Percentiles rank a stretch among this genome's conserved stretches.
phyloP scores from a whole-genome alignment of 1,140 invertebrate genomes.

The Nasonia longicornis region DNA sequence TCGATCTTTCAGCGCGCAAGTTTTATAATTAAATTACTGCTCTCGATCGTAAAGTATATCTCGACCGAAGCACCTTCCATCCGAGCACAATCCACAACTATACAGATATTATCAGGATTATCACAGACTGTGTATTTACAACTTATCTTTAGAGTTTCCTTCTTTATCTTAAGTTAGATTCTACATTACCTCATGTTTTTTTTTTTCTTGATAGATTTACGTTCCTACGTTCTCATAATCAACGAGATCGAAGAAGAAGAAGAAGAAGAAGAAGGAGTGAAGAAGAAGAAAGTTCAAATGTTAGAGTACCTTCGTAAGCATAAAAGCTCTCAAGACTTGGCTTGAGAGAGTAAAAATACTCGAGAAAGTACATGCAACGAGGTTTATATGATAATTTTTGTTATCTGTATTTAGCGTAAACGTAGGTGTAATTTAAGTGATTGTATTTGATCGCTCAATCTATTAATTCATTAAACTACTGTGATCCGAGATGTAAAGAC shows the following conservation, averaged over 20 bases:
- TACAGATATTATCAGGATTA: slow-evolving; percentile 67
- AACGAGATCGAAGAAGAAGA: slow-evolving; percentile 46
- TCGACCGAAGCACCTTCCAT: slow-evolving; percentile 39
- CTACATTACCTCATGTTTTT: slow-evolving; percentile 44
- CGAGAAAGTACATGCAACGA: slow-evolving; percentile 35
- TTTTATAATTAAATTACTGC: slow-evolving; percentile 44
- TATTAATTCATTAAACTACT: slow-evolving; percentile 17
- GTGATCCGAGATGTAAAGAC: slow-evolving; percentile 29
- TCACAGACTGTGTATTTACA: slow-evolving; percentile 71
- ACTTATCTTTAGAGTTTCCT: slow-evolving; percentile 60
- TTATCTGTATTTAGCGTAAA: slow-evolving; percentile 32
- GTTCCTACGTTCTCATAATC: slow-evolving; percentile 41
- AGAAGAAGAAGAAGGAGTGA: slow-evolving; percentile 32
- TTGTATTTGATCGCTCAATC: slow-evolving; percentile 42
- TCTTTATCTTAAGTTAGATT: slow-evolving; percentile 51
- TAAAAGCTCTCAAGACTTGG: slow-evolving; percentile 18
- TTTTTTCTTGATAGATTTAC: slow-evolving; percentile 32
- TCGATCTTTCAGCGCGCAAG: slow-evolving; percentile 33
- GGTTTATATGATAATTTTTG: slow-evolving; percentile 36
- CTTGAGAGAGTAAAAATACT: slow-evolving; percentile 37
- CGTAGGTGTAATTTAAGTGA: slow-evolving; percentile 37
- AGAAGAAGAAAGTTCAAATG: slow-evolving; percentile 42
- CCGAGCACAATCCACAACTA: slow-evolving; percentile 54
- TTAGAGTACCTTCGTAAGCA: slow-evolving; percentile 37
- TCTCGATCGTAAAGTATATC: slow-evolving; percentile 37